Conservation (phyloP, 2,888 invertebrate species). For the Drosophila subquinaria region DNA sequence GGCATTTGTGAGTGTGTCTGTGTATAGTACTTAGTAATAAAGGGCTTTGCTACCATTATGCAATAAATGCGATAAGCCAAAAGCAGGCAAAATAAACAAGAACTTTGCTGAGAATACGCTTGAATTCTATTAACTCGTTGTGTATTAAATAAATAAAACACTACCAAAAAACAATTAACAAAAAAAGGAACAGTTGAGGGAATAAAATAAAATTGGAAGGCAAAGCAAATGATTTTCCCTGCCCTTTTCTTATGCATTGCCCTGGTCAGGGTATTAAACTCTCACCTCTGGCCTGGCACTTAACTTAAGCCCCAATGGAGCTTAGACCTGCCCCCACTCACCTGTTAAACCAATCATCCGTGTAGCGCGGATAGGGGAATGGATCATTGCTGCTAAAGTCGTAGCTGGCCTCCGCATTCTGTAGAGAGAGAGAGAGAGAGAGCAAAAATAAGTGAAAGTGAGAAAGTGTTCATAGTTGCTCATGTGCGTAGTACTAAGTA, state of each 20-base stretch:
- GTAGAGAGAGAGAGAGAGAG: constrained; percentile 49
- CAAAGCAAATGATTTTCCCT: background rate
- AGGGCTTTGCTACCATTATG: constrained; percentile 42
- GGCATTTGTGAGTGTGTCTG: constrained; percentile 21
- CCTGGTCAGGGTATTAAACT: background rate
- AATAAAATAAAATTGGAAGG: background rate
- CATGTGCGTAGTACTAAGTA: constrained; percentile 5
- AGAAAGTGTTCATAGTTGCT: constrained; percentile 3
- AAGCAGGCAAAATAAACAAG: constrained; percentile 18
- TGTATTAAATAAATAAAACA: constrained; percentile 3
- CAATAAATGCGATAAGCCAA: constrained; percentile 33
- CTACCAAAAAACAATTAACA: constrained; percentile 8
- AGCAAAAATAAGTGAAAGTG: background rate
- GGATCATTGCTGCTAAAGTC: constrained; percentile 99
- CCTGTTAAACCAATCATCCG: constrained; percentile 99
- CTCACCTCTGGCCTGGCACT: constrained; percentile 7
- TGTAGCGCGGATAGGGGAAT: constrained; percentile 99
- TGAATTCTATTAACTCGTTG: constrained; percentile 6
- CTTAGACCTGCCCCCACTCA: constrained; percentile 85
- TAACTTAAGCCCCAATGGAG: constrained; percentile 23
- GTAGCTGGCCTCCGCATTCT: constrained; percentile 99
- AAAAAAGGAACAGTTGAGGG: background rate
- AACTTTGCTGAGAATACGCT: constrained; percentile 17
- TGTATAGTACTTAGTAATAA: constrained; percentile 22
- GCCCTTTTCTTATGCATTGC: background rate